Evolutionary conservation across 2,113 vertebrate species (phyloP).

Genomic region (Hepsetus odoe): DNA sequence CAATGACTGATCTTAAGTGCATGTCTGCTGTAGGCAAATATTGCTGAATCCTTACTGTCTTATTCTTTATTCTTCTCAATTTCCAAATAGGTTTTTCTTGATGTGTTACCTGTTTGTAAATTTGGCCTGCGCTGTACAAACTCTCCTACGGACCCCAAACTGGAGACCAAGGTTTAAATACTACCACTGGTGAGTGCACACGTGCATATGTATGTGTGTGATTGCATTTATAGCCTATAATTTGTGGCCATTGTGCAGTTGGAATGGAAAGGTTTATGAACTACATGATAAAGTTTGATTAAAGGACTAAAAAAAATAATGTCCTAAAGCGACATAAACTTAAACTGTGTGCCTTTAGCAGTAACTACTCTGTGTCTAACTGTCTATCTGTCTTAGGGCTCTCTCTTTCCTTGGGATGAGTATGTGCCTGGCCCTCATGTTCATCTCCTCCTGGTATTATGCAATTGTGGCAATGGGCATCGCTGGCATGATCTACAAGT

Average conservation of each 20-base stretch:
- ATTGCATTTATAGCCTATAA: background rate
- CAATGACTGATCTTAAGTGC: too few relatives aligned
- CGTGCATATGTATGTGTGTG: background rate
- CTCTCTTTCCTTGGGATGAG: constrained; percentile 98
- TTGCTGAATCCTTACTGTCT: too few relatives aligned
- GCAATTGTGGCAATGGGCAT: constrained; percentile 96
- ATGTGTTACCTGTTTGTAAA: constrained; percentile 99
- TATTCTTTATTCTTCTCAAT: constrained; percentile 18
- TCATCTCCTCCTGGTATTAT: constrained; percentile 98
- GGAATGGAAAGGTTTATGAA: background rate
- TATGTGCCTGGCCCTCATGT: constrained; percentile 96
- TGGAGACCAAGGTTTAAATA: constrained; percentile 96
- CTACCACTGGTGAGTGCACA: constrained; percentile 90
- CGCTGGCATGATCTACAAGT: constrained; percentile 99
- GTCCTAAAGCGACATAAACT: too few relatives aligned
- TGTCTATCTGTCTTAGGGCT: constrained; percentile 76
- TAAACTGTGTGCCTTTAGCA: background rate
- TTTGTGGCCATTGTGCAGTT: background rate
- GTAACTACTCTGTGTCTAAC: background rate
- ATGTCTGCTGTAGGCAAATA: too few relatives aligned
- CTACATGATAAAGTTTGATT: background rate
- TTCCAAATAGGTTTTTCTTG: constrained; percentile 92
- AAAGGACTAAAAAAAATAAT: background rate
- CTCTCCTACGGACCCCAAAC: constrained; percentile 92
- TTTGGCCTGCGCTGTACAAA: constrained; percentile 96